phyloP scores from a whole-genome alignment of 2,113 vertebrate species.

The Rhynchopsitta pachyrhyncha region DNA sequence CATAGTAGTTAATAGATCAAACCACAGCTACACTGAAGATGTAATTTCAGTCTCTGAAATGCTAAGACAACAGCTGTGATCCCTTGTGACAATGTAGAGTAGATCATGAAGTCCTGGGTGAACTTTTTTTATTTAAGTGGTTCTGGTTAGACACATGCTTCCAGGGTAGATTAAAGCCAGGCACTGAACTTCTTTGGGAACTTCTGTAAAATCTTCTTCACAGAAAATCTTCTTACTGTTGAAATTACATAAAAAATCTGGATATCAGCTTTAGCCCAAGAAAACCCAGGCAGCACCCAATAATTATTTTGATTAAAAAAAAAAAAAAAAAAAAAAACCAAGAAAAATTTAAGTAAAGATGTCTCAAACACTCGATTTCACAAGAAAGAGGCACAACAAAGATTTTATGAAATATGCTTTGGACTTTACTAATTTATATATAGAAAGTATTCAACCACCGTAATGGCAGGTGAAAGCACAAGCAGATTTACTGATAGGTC shows the following conservation, averaged over 20 bases:
- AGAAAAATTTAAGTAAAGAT: neutral
- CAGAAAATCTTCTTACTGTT: neutral
- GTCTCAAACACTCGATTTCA: neutral
- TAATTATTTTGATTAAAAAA: neutral
- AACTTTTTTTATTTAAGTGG: neutral
- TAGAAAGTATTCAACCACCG: neutral
- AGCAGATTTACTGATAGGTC: neutral
- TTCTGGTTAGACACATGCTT: neutral
- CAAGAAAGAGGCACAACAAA: neutral
- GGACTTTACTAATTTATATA: neutral
- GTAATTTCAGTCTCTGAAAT: conserved; percentile 2
- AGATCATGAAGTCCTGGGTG: neutral
- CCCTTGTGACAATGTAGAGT: neutral
- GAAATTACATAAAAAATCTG: neutral
- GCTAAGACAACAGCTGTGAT: neutral
- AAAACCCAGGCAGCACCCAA: neutral
- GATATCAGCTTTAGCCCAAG: neutral
- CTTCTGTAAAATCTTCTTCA: neutral
- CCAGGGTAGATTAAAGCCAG: conserved; percentile 20
- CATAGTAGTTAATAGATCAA: conserved; percentile 2
- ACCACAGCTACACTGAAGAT: neutral
- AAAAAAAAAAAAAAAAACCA: neutral
- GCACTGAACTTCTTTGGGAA: neutral
- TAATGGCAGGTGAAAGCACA: neutral
- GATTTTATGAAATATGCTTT: neutral